phyloP scores from a whole-genome alignment of 2,888 invertebrate genomes.

The Stegophylla sp. region DNA sequence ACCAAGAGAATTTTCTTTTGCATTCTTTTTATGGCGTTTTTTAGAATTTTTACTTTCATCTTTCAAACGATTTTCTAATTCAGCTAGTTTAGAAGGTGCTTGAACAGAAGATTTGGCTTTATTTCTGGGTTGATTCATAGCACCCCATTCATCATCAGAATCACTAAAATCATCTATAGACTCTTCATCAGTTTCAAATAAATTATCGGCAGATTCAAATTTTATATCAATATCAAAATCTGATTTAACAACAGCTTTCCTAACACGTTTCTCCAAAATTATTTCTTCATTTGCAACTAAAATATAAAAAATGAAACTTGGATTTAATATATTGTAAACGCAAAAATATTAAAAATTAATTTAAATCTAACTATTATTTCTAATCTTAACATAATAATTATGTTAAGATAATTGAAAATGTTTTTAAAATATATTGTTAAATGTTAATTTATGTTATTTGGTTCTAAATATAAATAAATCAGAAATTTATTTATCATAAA shows the following conservation, averaged over 20 bases:
- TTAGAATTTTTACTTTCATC: background rate
- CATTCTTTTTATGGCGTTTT: background rate
- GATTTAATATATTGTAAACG: background rate
- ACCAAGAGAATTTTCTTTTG: background rate
- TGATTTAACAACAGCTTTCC: background rate
- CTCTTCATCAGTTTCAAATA: background rate
- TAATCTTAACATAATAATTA: no score
- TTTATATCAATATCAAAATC: background rate
- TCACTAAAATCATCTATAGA: slow-evolving; percentile 5
- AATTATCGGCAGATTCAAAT: slow-evolving; percentile 7
- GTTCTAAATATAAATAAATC: no score
- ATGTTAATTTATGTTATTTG: no score
- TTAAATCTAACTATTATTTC: no score
- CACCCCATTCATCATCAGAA: slow-evolving; percentile 52
- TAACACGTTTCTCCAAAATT: slow-evolving; percentile 42
- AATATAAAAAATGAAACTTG: slow-evolving; percentile 7
- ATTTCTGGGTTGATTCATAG: slow-evolving; percentile 16
- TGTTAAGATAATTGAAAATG: no score
- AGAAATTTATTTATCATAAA: background rate
- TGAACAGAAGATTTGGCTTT: background rate
- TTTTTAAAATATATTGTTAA: no score
- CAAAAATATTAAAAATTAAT: background rate
- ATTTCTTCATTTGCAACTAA: slow-evolving; percentile 11
- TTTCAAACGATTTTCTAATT: slow-evolving; percentile 21
- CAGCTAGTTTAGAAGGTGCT: slow-evolving; percentile 3